Evolutionary conservation across 64 coral and sea anemone species (phyloP).

Genomic region (Actinia tenebrosa): DNA sequence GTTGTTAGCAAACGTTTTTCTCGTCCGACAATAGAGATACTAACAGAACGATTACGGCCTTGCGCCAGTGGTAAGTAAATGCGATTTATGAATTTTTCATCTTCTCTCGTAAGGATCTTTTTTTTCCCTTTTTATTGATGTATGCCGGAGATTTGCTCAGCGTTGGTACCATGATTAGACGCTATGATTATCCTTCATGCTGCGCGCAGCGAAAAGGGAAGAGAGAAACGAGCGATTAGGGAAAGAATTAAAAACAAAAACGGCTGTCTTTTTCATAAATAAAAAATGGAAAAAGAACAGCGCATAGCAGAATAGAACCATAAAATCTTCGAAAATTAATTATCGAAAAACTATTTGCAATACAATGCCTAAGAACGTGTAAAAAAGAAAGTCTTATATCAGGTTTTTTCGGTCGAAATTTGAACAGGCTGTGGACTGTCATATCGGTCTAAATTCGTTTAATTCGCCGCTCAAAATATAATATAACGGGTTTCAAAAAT

Average conservation of each 20-base stretch:
- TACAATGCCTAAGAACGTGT: too few relatives aligned
- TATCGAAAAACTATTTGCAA: too few relatives aligned
- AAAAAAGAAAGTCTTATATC: too few relatives aligned
- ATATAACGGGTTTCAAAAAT: not conserved
- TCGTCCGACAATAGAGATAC: not conserved
- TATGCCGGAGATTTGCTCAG: not conserved
- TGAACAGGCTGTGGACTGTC: too few relatives aligned
- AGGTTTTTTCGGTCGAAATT: too few relatives aligned
- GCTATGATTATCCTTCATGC: not conserved
- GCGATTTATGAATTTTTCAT: not conserved
- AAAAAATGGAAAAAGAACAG: not conserved
- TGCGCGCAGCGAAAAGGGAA: not conserved
- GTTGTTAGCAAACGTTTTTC: not conserved
- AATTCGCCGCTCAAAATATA: not conserved
- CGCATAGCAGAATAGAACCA: not conserved
- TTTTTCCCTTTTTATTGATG: not conserved
- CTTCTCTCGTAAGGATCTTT: not conserved
- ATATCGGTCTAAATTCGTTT: too few relatives aligned
- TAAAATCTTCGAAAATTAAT: too few relatives aligned
- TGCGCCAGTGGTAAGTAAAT: not conserved
- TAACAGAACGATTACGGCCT: not conserved
- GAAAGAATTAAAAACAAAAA: not conserved
- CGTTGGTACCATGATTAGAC: not conserved
- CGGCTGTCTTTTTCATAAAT: not conserved
- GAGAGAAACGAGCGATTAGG: not conserved